Evolutionary conservation across 2,888 invertebrate genomes (phyloP), one percentile per base, ranked within the genome.

Genomic region (Parnassius orleans): DNA sequence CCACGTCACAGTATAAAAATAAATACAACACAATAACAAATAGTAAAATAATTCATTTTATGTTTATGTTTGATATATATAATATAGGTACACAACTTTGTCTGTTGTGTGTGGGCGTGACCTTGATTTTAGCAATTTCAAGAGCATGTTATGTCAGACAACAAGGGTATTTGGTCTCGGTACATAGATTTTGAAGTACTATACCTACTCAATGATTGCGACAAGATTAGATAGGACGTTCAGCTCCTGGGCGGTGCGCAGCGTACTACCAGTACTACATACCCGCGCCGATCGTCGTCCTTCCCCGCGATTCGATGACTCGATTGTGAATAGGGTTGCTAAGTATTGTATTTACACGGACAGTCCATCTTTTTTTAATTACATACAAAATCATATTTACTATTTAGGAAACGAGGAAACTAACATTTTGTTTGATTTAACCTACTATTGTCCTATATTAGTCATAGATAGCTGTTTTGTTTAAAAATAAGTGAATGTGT

Each of bases 251-350:
- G 65, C 52, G 47, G 64, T 70, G 69, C 65, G 69, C 69, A 70
- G 73, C 69, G 33, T 33, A 33, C 19, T 19, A 19, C 19, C 19
- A 19, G 19, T 19, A 19, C 33, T 33, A 72, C 72, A 74, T 71
- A 73, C 73, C 59, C 57, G 65, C 66, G 69, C 66, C 69, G 76
- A 73, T 70, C 33, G 33, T 67, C 71, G 65, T 65, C 67, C 72
- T 74, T 77, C 80, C 79, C 80, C 81, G 81, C 80, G 69, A 72
- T 75, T 74, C 77, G 79, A 81, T 80, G 69, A 72, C 76, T 74
- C 77, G 79, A 81, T 80, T 79, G 75, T 72, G 73, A 75, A 72
- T 69, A 75, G 77, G 64, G 65, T 41, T n/a, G 24, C 60, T 56
- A 57, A 10, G 24, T 51, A 51, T 24, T 51, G 7, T 48, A 14